phyloP scores from a whole-genome alignment of 35 echinoderm and acorn worm species.

The Heliocidaris erythrogramma region DNA sequence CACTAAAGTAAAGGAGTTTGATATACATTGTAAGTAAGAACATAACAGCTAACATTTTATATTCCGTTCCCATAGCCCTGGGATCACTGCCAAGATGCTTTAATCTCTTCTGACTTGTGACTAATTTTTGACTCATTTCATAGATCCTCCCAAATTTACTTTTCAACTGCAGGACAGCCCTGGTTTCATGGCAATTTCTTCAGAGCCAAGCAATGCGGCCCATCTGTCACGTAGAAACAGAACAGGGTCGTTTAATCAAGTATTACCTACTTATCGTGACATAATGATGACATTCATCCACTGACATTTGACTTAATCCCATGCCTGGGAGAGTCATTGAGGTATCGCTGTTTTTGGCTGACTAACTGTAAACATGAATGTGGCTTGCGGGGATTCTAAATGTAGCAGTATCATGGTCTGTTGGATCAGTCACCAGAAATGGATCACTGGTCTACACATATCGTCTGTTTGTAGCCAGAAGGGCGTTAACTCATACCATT shows the following conservation, averaged over 20 bases:
- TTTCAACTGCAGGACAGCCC: background rate
- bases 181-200: background rate
- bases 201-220: background rate
- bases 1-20: background rate
- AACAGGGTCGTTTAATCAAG: background rate
- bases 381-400: too few species aligned
- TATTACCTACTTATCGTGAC: background rate
- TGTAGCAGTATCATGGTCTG: too few species aligned
- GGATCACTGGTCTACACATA: too few species aligned
- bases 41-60: background rate
- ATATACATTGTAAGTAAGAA: too few species aligned
- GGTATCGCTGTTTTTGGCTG: too few species aligned
- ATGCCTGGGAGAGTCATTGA: background rate
- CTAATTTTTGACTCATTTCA: slow-evolving; percentile 38
- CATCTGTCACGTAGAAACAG: background rate
- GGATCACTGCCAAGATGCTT: background rate
- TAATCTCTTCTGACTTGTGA: slow-evolving; percentile 24
- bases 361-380: too few species aligned
- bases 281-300: background rate
- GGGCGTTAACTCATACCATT: too few species aligned
- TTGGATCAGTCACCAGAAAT: too few species aligned
- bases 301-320: background rate
- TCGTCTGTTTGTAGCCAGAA: too few species aligned
- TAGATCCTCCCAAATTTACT: background rate
- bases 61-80: background rate